Percentiles rank a stretch among this genome's conserved stretches.
phyloP scores from a whole-genome alignment of 2,888 invertebrate genomes.

The Ametastegia equiseti region DNA sequence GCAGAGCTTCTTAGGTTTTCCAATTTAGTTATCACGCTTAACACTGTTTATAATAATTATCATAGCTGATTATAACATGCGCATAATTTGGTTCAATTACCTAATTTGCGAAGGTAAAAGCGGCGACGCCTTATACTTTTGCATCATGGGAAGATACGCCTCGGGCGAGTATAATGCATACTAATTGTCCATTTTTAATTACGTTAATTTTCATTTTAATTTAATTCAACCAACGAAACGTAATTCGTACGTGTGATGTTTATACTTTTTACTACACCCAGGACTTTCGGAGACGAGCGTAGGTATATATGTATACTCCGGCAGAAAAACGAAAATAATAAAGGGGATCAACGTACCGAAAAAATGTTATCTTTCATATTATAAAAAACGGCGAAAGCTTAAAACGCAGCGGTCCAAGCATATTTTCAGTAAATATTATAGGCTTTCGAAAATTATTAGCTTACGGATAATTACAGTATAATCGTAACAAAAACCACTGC shows the following conservation, averaged over 20 bases:
- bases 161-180: slow-evolving; percentile 4
- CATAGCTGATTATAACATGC: slow-evolving; percentile 9
- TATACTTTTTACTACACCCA: background rate
- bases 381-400: background rate
- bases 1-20: background rate
- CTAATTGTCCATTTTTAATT: slow-evolving; percentile 34
- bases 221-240: background rate
- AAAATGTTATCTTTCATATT: background rate
- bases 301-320: no score
- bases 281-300: background rate
- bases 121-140: slow-evolving; percentile 32
- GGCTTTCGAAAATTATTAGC: background rate
- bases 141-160: background rate
- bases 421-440: background rate
- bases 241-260: slow-evolving; percentile 15
- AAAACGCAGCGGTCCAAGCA: background rate
- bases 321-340: background rate
- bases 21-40: background rate
- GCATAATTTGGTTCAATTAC: slow-evolving; percentile 12
- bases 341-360: background rate
- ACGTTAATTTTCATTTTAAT: slow-evolving; percentile 34
- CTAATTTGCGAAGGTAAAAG: slow-evolving; percentile 22
- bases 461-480: background rate
- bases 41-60: slow-evolving; percentile 22
- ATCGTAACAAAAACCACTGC: no score